phyloP scores from a whole-genome alignment of 2,888 invertebrate species.

The Drosophila histrio region DNA sequence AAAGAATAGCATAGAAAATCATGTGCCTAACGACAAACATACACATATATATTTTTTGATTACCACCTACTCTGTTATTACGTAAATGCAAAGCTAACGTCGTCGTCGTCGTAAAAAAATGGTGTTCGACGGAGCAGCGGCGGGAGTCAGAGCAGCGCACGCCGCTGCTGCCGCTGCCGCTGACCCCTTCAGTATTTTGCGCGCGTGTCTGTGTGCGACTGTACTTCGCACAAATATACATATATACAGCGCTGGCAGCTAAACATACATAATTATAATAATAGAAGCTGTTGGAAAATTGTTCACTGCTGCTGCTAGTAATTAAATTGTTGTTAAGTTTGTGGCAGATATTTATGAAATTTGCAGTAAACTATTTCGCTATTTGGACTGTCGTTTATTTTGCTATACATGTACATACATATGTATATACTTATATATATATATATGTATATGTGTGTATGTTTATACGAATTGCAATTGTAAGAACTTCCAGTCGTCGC shows the following conservation, averaged over 20 bases:
- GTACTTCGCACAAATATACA: constrained; percentile 66
- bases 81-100: constrained; percentile 78
- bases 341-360: constrained; percentile 11
- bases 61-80: constrained; percentile 68
- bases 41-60: constrained; percentile 41
- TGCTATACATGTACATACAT: not conserved
- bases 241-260: constrained; percentile 15
- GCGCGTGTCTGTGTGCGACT: constrained; percentile 78
- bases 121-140: constrained; percentile 43
- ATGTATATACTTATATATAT: not conserved
- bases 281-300: constrained; percentile 55
- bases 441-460: not conserved
- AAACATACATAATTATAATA: constrained; percentile 47
- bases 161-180: constrained; percentile 44
- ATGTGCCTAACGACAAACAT: constrained; percentile 64
- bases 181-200: constrained; percentile 67
- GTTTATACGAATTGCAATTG: constrained; percentile 16
- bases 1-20: constrained; percentile 47
- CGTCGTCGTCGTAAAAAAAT: constrained; percentile 65
- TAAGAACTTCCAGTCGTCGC: constrained; percentile 47
- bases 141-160: constrained; percentile 58
- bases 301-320: constrained; percentile 9
- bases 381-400: constrained; percentile 3
- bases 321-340: constrained; percentile 18
- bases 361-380: constrained; percentile 15